Evolutionary conservation across 2,888 invertebrate genomes (phyloP), one percentile per base, ranked within the genome.

Genomic region (Harmothoe impar): DNA sequence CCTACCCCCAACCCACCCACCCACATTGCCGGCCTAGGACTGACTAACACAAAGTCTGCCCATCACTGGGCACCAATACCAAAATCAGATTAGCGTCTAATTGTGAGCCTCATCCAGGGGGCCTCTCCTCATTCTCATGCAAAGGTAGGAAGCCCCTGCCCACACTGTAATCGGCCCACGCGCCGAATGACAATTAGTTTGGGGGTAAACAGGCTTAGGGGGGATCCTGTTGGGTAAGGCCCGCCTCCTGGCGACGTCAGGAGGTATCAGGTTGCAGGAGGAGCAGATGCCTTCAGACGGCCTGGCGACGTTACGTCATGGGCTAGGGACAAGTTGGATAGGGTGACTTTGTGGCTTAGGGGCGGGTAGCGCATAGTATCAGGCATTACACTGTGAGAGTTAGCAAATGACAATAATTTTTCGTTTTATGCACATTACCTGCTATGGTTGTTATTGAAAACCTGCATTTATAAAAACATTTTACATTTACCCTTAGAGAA

Each of bases 171-270:
- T 35, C 84, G 84, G 35, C 84, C 43, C 84, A 51, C 84, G 84
- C 84, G 84, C 84, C 84, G 43, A 84, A 84, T 84, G 33, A 84
- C 84, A 84, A 84, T 84, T 51, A 84, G 51, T 35, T 84, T 20
- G 43, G 35, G 33, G 25, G 84, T n/a, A 84, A 84, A 84, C 84
- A 84, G 84, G 84, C 29, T 84, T 84, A 84, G 33, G 51, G 5
- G 43, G 51, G 84, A 84, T 84, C 84, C n/a, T n/a, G 84, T 84
- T 84, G 43, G 84, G 25, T 84, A 84, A 84, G n/a, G 35, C 10
- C 17, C 43, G 51, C 43, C 84, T 23, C 51, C 84, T 35, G 43
- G 84, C 43, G 84, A 43, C 84, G 51, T 84, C 35, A 23, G 84
- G 43, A 17, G 20, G 84, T 72, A 72, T 72, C 72, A 72, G 72